phyloP scores from a whole-genome alignment of 2,888 invertebrate genomes.

The Pogonocherus hispidulus region DNA sequence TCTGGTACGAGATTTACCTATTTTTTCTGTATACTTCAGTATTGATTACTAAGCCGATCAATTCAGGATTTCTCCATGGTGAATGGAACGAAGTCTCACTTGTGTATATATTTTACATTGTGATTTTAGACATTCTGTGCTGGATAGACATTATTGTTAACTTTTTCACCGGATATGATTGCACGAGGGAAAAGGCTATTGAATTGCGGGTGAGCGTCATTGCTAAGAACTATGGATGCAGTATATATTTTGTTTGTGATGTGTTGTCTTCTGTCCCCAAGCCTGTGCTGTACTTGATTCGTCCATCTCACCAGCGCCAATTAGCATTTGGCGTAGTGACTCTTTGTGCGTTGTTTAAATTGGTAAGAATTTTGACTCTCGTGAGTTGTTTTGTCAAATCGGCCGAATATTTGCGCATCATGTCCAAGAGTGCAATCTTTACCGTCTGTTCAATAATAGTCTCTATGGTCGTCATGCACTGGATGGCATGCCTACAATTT shows the following conservation, averaged over 20 bases:
- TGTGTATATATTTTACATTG: background rate
- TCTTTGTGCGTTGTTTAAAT: slow-evolving; percentile 11
- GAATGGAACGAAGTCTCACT: too few relatives aligned
- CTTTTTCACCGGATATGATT: slow-evolving; percentile 46
- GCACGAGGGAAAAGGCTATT: slow-evolving; percentile 18
- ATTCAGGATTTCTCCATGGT: slow-evolving; percentile 30
- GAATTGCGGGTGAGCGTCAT: slow-evolving; percentile 40
- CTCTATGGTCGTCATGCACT: slow-evolving; percentile 28
- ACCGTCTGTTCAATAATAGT: slow-evolving; percentile 8
- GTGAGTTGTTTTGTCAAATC: background rate
- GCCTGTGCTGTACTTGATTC: background rate
- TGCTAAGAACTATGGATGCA: slow-evolving; percentile 39
- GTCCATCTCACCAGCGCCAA: background rate
- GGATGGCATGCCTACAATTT: slow-evolving; percentile 39
- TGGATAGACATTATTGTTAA: slow-evolving; percentile 41
- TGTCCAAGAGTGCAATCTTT: background rate
- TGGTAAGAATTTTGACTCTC: slow-evolving; percentile 23
- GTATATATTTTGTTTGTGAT: slow-evolving; percentile 45
- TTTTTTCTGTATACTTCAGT: slow-evolving; percentile 40
- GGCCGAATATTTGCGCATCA: slow-evolving; percentile 11
- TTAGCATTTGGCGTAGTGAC: slow-evolving; percentile 14
- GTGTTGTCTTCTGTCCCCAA: slow-evolving; percentile 42
- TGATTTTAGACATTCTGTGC: slow-evolving; percentile 34
- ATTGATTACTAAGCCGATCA: slow-evolving; percentile 39
- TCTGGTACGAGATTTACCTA: slow-evolving; percentile 44